phyloP scores from a whole-genome alignment of 1,140 invertebrate species.

The Euschistus heros region DNA sequence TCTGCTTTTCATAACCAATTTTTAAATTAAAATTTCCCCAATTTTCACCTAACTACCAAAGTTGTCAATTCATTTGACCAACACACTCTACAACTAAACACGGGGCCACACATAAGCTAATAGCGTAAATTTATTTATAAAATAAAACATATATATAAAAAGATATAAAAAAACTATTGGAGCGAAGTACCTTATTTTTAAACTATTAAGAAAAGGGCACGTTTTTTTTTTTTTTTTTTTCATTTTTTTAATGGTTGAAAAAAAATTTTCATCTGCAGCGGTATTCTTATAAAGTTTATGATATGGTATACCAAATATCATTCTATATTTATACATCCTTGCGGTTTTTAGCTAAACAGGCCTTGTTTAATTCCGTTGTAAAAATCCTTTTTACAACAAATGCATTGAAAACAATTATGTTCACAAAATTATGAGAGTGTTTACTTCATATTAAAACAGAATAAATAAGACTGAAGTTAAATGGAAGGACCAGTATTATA shows the following conservation, averaged over 20 bases:
- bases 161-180: no score
- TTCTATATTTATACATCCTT: background rate
- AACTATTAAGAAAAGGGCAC: constrained; percentile 3
- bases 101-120: no score
- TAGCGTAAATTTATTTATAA: no score
- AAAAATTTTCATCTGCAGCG: background rate
- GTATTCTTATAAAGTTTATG: background rate
- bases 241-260: constrained; percentile 4
- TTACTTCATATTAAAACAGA: no score
- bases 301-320: constrained; percentile 8
- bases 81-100: no score
- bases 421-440: background rate
- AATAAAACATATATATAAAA: no score
- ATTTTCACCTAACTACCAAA: no score
- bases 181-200: background rate
- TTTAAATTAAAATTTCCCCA: no score
- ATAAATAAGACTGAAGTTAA: no score
- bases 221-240: constrained; percentile 6
- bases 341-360: constrained; percentile 9
- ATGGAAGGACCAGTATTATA: no score
- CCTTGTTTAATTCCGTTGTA: constrained; percentile 12
- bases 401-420: background rate
- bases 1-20: no score
- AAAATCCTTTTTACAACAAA: background rate
- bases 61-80: no score